A percentile compares a stretch with the other conserved stretches of the same genome.
Evolutionary conservation across 1,140 invertebrate species (phyloP).

Genomic region (Neodiprion pinetum): DNA sequence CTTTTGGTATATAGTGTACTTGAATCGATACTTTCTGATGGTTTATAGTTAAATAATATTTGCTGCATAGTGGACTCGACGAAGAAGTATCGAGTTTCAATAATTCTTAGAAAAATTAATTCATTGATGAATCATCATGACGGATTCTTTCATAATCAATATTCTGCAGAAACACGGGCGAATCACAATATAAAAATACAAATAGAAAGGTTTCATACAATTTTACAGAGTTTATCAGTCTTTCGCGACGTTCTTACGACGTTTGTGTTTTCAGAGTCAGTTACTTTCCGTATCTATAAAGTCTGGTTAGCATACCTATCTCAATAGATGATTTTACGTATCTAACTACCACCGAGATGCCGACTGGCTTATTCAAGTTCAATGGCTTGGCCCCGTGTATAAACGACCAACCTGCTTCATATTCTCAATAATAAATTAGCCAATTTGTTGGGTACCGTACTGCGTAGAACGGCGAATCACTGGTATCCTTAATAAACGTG

Average conservation of each 20-base stretch:
- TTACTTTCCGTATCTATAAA: not conserved
- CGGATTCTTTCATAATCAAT: not conserved
- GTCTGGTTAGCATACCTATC: no score
- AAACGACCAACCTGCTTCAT: no score
- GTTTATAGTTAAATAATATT: not conserved
- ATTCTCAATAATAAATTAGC: no score
- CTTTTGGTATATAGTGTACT: not conserved
- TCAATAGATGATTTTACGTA: no score
- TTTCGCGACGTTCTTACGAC: conserved; percentile 20
- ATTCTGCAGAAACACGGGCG: conserved; percentile 31
- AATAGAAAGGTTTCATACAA: conserved; percentile 39
- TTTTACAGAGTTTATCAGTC: conserved; percentile 22
- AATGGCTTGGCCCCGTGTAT: no score
- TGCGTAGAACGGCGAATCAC: no score
- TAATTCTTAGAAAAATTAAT: not conserved
- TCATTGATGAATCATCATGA: not conserved
- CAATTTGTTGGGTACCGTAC: no score
- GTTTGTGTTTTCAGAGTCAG: conserved; percentile 16
- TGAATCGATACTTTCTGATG: not conserved
- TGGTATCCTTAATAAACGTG: no score
- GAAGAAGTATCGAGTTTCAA: not conserved
- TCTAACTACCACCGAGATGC: no score
- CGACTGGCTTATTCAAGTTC: no score
- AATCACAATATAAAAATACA: conserved; percentile 57
- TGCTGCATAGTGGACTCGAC: not conserved